phyloP scores from a whole-genome alignment of 2,888 invertebrate species.

The Pristionchus arcanus region DNA sequence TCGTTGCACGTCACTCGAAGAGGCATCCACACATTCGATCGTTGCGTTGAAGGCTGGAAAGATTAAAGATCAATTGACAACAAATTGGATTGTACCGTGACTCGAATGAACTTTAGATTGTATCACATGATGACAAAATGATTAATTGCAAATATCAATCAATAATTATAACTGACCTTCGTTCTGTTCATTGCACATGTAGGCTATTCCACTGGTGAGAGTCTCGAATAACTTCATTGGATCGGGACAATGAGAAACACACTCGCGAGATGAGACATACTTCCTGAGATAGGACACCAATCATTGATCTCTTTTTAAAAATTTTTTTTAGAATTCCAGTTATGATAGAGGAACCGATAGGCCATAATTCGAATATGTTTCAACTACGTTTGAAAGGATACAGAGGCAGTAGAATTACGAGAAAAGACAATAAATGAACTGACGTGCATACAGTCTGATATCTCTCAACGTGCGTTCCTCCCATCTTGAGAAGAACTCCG shows the following conservation, averaged over 20 bases:
- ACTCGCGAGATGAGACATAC: constrained; percentile 24
- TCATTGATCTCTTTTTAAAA: no score
- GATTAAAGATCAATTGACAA: not conserved
- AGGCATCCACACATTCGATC: constrained; percentile 52
- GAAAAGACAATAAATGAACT: not conserved
- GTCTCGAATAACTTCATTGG: constrained; percentile 28
- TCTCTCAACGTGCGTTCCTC: constrained; percentile 52
- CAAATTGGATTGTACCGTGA: no score
- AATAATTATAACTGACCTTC: not conserved
- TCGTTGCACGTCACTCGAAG: not conserved
- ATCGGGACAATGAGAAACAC: constrained; percentile 27
- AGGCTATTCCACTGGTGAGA: constrained; percentile 47
- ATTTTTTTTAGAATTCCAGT: no score
- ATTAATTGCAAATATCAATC: not conserved
- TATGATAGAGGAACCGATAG: no score
- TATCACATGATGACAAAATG: not conserved
- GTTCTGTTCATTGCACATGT: constrained; percentile 50
- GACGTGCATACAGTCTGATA: constrained; percentile 51
- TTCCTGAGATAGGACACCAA: not conserved
- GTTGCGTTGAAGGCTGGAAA: constrained; percentile 55
- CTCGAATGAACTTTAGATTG: no score
- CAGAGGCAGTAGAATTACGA: not conserved
- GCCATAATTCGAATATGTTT: not conserved
- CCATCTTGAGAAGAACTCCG: constrained; percentile 35
- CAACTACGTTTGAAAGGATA: not conserved